Evolutionary conservation across 2,888 invertebrate genomes (phyloP).

Genomic region (Mesoligia furuncula): DNA sequence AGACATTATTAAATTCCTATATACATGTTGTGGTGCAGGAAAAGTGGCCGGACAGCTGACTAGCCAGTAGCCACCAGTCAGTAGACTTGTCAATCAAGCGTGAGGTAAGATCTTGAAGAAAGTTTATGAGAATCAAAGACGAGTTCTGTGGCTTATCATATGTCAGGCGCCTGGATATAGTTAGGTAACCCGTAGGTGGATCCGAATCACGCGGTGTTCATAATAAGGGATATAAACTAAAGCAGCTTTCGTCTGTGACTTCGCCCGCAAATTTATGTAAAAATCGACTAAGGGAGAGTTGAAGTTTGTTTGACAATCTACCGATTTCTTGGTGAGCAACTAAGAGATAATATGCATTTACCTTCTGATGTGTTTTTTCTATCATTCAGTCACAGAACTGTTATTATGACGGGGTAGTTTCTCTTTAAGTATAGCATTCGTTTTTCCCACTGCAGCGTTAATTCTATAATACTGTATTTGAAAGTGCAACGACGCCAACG

Average conservation of each 20-base stretch:
- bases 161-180: conserved; percentile 48
- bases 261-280: too few species aligned
- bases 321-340: background rate
- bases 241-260: background rate
- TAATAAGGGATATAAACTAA: background rate
- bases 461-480: conserved; percentile 20
- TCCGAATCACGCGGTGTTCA: background rate
- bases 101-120: conserved; percentile 60
- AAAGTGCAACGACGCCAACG: conserved; percentile 29
- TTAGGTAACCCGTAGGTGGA: conserved; percentile 43
- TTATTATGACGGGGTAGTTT: background rate
- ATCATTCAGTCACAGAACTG: background rate
- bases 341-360: background rate
- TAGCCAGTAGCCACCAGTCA: conserved; percentile 20
- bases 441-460: background rate
- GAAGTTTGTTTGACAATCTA: background rate
- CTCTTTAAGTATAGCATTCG: background rate
- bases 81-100: conserved; percentile 60
- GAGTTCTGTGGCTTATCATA: conserved; percentile 61
- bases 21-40: conserved; percentile 52
- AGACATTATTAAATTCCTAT: conserved; percentile 68
- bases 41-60: conserved; percentile 53
- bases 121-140: conserved; percentile 59
- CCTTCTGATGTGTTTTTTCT: background rate
- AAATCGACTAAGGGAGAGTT: background rate